phyloP scores from a whole-genome alignment of 64 coral and sea anemone genomes.

The Pocillopora verrucosa region DNA sequence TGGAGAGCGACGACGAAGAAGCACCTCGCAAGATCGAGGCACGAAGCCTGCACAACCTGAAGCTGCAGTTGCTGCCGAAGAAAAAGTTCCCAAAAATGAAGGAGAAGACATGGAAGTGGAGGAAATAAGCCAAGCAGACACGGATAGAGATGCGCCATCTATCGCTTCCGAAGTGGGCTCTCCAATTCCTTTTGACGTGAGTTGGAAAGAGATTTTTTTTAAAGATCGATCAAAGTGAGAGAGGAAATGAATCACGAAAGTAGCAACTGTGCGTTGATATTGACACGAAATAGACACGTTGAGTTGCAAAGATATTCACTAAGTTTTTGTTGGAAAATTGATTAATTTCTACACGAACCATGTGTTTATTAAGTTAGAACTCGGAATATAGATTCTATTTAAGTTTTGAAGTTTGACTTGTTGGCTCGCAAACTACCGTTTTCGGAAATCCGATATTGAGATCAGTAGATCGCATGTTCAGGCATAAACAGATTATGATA shows the following conservation, averaged over 20 bases:
- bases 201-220: background rate
- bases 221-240: background rate
- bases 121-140: conserved; percentile 89
- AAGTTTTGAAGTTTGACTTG: background rate
- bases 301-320: background rate
- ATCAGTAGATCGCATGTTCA: background rate
- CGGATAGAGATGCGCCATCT: conserved; percentile 85
- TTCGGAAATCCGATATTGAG: background rate
- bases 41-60: conserved; percentile 38
- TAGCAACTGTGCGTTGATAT: background rate
- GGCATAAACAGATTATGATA: background rate
- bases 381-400: background rate
- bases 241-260: conserved; percentile 13
- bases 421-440: background rate
- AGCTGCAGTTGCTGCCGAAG: conserved; percentile 40
- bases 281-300: background rate
- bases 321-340: background rate
- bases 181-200: conserved; percentile 90
- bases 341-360: background rate
- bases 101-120: conserved; percentile 65
- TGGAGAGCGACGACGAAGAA: conserved; percentile 54
- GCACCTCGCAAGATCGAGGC: conserved; percentile 25
- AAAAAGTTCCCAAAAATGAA: conserved; percentile 41
- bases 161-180: conserved; percentile 87
- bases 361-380: background rate